Conservation (phyloP, 92 coral and sea anemone genomes). For the Bergia sp. region DNA sequence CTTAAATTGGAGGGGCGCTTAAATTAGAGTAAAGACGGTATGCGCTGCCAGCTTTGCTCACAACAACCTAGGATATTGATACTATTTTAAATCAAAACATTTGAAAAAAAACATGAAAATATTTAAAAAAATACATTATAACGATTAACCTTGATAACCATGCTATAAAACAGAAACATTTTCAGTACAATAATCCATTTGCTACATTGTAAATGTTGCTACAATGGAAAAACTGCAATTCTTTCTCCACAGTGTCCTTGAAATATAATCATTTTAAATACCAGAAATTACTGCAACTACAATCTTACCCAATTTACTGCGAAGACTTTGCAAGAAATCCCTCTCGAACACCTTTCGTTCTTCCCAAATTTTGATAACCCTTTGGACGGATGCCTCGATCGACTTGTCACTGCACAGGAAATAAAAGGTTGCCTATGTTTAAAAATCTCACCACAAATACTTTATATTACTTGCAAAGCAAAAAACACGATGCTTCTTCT, state of each 20-base stretch:
- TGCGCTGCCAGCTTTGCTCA: too few species aligned
- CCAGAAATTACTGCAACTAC: background rate
- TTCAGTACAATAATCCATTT: too few species aligned
- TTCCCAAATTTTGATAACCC: constrained; percentile 96
- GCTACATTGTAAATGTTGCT: too few species aligned
- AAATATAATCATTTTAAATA: too few species aligned
- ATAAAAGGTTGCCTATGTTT: background rate
- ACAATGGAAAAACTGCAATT: too few species aligned
- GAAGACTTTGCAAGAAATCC: constrained; percentile 76
- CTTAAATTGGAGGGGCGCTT: too few species aligned
- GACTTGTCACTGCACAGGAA: constrained; percentile 69
- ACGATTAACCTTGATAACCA: too few species aligned
- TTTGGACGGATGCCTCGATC: constrained; percentile 75
- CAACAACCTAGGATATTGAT: too few species aligned
- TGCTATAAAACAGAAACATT: too few species aligned
- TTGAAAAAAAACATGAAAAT: background rate
- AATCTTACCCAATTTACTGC: constrained; percentile 57
- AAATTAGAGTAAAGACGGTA: too few species aligned
- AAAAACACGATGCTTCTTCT: background rate
- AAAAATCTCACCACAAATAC: background rate
- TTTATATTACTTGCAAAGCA: background rate
- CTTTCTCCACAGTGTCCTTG: too few species aligned
- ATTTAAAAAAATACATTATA: background rate
- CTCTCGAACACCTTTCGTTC: constrained; percentile 90
- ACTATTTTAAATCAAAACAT: background rate